These are phyloP conservation scores for Meloe dianella DNA, from an alignment of 2,888 invertebrate genomes.

Conservation along the genomic window DNA sequence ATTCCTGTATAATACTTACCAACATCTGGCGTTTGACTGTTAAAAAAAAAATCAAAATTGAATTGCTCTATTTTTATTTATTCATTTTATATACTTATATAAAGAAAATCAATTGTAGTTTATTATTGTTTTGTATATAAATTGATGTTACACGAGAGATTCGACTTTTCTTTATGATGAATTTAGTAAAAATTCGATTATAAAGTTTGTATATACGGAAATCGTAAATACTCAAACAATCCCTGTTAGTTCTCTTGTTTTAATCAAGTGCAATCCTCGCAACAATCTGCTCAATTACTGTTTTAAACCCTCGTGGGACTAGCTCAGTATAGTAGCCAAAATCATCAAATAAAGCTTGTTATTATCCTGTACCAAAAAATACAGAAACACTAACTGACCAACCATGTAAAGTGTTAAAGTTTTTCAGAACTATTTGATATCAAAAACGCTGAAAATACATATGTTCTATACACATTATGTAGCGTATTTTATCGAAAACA, in stretches of 20 bases:
- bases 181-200: conserved; percentile 25
- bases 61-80: neutral
- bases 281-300: conserved; percentile 52
- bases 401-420: conserved; percentile 14
- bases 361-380: conserved; percentile 38
- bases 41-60: neutral
- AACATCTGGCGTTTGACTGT: conserved; percentile 22
- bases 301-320: conserved; percentile 46
- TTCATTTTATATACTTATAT: too few relatives aligned
- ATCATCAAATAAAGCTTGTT: conserved; percentile 40
- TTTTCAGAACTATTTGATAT: conserved; percentile 12
- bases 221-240: conserved; percentile 31
- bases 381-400: neutral
- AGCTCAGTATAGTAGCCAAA: conserved; percentile 46
- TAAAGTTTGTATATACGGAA: conserved; percentile 21
- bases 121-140: neutral
- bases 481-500: conserved; percentile 26
- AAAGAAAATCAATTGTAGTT: too few relatives aligned
- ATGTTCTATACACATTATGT: conserved; percentile 23
- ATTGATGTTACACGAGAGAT: neutral
- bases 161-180: neutral
- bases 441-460: conserved; percentile 13
- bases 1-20: conserved; percentile 23
- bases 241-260: conserved; percentile 46
- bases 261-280: conserved; percentile 51